Base-by-base conservation (phyloP, 2,888 invertebrate species). In the Branchinecta sandiegonensis region DNA sequence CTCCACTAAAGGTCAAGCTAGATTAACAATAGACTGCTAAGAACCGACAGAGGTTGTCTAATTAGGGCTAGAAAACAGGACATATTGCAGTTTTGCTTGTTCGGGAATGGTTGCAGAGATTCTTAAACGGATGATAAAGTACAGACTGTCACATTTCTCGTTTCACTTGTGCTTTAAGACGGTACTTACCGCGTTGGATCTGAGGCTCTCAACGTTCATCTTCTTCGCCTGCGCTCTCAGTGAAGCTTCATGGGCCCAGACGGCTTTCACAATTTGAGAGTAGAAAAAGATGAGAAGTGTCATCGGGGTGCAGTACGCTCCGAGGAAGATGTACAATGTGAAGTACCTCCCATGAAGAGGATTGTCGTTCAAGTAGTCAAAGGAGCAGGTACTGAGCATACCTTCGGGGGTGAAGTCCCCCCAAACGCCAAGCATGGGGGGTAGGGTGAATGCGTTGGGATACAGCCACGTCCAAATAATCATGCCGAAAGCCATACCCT, bases 361-460 rank as follows among this genome's bases (percentile, higher is more conserved):
- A 48, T 87, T 86, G 71, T 88, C 85, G 12, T 86, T 86, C 70
- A 92, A 79, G 75, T 89, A 92, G 77, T 91, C 91, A 73, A 91
- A 90, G 4, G 85, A 80, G 76, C 90, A 91, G 1, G 89, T 87
- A 10, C 92, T 93, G 72, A 93, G 80, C 75, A 87, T 92, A n/a
- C 93, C 93, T 84, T 93, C 93, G 76, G 91, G 90, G 64, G 87
- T 89, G 76, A 83, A 91, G 76, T 88, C 80, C n/a, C 90, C 89
- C 91, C 91, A 94, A 48, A 90, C 83, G 76, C 88, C 87, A 69
- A 89, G 81, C 9, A 87, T 79, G 0, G 93, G 92, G 74, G 92
- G 79, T 48, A 89, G 77, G 1, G 85, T 85, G 86, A 90, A 91
- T 0, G 91, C 91, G n/a, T 87, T 81, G 0, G 86, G 83, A 76